Conservation (phyloP, 2,113 vertebrate genomes). For the Toxotes jaculatrix region DNA sequence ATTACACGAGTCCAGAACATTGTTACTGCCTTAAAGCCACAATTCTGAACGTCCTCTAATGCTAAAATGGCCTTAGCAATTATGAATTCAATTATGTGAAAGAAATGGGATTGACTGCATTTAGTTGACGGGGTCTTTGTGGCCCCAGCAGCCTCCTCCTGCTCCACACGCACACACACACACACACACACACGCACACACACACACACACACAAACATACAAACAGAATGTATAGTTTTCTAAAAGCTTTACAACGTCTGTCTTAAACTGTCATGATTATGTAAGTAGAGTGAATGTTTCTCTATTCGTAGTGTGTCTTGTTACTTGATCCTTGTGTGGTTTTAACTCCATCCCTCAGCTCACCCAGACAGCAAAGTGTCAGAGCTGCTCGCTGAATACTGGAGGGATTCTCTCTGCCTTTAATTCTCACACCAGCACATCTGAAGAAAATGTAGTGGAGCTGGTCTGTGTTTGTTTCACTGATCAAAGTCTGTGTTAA, state of each 20-base stretch:
- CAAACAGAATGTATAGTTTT: conserved; percentile 45
- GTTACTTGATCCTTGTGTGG: conserved; percentile 43
- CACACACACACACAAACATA: background rate
- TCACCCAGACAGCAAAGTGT: conserved; percentile 42
- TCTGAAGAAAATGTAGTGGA: background rate
- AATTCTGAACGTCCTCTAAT: conserved; percentile 18
- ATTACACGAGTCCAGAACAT: background rate
- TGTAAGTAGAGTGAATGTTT: background rate
- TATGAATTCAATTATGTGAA: conserved; percentile 31
- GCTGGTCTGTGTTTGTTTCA: conserved; percentile 41
- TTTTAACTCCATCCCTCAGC: conserved; percentile 34
- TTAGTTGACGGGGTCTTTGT: background rate
- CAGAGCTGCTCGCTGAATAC: conserved; percentile 36
- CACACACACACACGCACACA: background rate
- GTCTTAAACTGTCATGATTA: conserved; percentile 17
- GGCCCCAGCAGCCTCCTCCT: background rate
- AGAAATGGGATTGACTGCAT: conserved; percentile 9
- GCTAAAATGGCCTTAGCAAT: conserved; percentile 48
- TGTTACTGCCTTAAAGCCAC: conserved; percentile 69
- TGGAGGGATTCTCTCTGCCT: conserved; percentile 40
- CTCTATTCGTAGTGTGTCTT: conserved; percentile 36
- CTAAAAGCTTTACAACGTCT: conserved; percentile 35
- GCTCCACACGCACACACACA: no score
- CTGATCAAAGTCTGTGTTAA: conserved; percentile 41
- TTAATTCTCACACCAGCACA: conserved; percentile 53